Evolutionary conservation across 1,140 invertebrate genomes (phyloP).

Genomic region (Trichonephila clavipes): DNA sequence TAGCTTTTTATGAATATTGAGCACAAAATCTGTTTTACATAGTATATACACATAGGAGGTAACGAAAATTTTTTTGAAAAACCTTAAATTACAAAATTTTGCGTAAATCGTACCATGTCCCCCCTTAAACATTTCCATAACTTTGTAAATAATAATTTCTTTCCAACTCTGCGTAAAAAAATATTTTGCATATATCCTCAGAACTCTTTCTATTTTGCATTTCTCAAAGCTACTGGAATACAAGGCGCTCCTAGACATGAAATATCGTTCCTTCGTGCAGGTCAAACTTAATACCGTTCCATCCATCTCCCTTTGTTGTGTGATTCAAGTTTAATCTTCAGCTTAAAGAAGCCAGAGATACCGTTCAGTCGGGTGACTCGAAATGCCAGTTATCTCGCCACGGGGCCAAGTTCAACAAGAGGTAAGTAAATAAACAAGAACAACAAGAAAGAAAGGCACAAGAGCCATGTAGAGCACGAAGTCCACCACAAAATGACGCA

Average conservation of each 20-base stretch:
- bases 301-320: background rate
- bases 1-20: no score
- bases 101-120: no score
- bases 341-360: background rate
- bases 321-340: background rate
- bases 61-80: no score
- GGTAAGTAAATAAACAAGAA: slow-evolving; percentile 7
- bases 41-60: no score
- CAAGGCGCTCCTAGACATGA: background rate
- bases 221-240: no score
- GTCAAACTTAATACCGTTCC: background rate
- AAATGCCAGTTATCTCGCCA: slow-evolving; percentile 26
- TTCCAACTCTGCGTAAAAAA: background rate
- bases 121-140: no score
- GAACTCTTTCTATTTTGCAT: no score
- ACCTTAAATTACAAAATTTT: no score
- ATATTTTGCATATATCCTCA: no score
- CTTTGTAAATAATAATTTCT: background rate
- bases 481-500: background rate
- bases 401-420: slow-evolving; percentile 28
- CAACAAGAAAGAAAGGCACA: background rate
- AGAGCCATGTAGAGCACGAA: slow-evolving; percentile 10
- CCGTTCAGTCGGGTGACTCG: slow-evolving; percentile 15
- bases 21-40: no score
- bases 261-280: background rate